Evolutionary conservation across 1,140 invertebrate genomes (phyloP).

Genomic region (Eupeodes corollae): DNA sequence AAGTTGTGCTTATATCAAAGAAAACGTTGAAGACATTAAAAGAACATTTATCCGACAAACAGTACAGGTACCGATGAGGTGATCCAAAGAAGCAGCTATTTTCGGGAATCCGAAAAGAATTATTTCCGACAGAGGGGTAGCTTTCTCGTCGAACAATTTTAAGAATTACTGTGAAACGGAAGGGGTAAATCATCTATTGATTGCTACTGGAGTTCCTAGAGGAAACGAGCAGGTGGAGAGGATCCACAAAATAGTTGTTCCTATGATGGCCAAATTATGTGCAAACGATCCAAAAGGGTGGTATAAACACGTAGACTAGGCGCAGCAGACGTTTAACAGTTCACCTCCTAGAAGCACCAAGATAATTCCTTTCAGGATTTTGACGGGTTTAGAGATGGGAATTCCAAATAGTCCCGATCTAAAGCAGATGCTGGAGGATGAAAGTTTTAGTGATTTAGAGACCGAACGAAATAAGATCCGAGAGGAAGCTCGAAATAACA

Average conservation of each 20-base stretch:
- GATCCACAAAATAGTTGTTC: slow-evolving; percentile 17
- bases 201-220: slow-evolving; percentile 23
- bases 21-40: not conserved
- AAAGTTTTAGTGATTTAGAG: not conserved
- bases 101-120: no score
- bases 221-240: slow-evolving; percentile 26
- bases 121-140: slow-evolving; percentile 26
- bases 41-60: no score
- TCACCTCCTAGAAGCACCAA: no score
- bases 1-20: not conserved
- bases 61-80: no score
- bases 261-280: slow-evolving; percentile 20
- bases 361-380: no score
- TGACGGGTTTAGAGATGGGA: no score
- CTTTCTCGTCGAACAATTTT: slow-evolving; percentile 29
- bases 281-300: slow-evolving; percentile 15
- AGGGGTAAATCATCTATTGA: slow-evolving; percentile 14
- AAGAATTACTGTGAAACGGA: slow-evolving; percentile 20
- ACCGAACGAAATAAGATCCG: no score
- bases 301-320: no score
- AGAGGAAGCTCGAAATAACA: no score
- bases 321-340: no score
- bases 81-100: slow-evolving; percentile 15
- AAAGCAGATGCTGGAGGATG: no score
- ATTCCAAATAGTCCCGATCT: no score